Conservation (phyloP, 2,888 invertebrate species). For the Athrips mouffetella region DNA sequence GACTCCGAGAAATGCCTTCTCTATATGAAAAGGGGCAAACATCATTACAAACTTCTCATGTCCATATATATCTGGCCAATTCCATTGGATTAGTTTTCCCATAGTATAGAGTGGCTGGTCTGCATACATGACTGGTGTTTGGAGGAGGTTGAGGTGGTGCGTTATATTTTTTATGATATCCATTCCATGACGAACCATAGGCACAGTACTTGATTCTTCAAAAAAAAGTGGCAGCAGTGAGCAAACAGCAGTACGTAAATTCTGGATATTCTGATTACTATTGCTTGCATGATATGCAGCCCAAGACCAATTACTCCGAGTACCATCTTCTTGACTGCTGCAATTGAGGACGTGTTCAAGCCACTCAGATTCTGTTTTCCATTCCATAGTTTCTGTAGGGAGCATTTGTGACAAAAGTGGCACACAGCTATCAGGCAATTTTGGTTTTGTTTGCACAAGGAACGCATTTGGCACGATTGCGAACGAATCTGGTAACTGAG, state of each 20-base stretch:
- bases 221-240: constrained; percentile 9
- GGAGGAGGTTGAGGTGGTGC: constrained; percentile 9
- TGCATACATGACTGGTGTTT: constrained; percentile 14
- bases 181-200: constrained; percentile 1
- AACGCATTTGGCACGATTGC: constrained; percentile 10
- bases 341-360: constrained; percentile 2
- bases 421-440: background rate
- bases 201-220: constrained; percentile 3
- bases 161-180: background rate
- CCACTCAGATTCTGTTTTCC: constrained; percentile 1
- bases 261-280: background rate
- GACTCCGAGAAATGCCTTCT: constrained; percentile 17
- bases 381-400: constrained; percentile 3
- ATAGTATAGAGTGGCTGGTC: constrained; percentile 14
- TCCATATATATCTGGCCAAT: constrained; percentile 13
- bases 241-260: constrained; percentile 1
- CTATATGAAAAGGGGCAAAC: constrained; percentile 16
- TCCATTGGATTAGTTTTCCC: constrained; percentile 15
- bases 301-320: constrained; percentile 10
- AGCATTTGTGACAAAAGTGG: constrained; percentile 3
- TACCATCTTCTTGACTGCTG: constrained; percentile 3
- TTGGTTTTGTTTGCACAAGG: constrained; percentile 6
- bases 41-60: constrained; percentile 15
- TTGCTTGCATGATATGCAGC: constrained; percentile 5
- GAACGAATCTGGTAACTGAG: constrained; percentile 8